phyloP scores from a whole-genome alignment of 2,888 invertebrate species.

The Machimus rusticus region DNA sequence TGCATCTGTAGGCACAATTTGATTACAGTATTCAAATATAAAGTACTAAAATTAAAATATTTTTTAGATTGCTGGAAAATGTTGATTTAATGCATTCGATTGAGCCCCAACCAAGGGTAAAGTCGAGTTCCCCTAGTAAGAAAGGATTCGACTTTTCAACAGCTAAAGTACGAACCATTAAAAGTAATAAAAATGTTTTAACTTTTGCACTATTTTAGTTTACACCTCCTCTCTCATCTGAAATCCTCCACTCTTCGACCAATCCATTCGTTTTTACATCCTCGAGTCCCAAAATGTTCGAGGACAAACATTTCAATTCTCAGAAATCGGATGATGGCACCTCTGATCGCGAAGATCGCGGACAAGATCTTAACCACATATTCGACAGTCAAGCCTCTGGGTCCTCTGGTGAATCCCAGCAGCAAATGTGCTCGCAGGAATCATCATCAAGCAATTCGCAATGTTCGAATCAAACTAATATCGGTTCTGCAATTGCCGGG shows the following conservation, averaged over 20 bases:
- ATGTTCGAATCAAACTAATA: conserved; percentile 54
- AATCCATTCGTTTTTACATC: conserved; percentile 49
- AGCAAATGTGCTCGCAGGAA: conserved; percentile 23
- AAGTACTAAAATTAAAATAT: neutral
- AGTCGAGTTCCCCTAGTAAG: conserved; percentile 52
- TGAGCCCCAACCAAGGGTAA: conserved; percentile 52
- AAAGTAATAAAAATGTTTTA: neutral
- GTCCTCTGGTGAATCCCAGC: conserved; percentile 39
- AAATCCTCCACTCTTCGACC: conserved; percentile 48
- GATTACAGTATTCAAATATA: neutral
- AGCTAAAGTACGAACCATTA: conserved; percentile 45
- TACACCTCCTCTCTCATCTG: conserved; percentile 52
- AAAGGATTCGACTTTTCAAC: conserved; percentile 57
- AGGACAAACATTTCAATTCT: conserved; percentile 18
- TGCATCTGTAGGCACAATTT: neutral
- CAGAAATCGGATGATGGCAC: conserved; percentile 36
- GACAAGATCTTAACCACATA: conserved; percentile 37
- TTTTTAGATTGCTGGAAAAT: conserved; percentile 55
- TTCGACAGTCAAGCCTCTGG: conserved; percentile 35
- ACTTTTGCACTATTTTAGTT: conserved; percentile 44
- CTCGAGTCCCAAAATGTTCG: conserved; percentile 42
- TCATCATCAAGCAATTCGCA: conserved; percentile 46
- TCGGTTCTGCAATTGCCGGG: conserved; percentile 62
- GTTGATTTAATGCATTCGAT: conserved; percentile 64
- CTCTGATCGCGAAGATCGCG: conserved; percentile 29